Evolutionary conservation across 1,140 invertebrate species (phyloP).

Genomic region (Drosophila littoralis): DNA sequence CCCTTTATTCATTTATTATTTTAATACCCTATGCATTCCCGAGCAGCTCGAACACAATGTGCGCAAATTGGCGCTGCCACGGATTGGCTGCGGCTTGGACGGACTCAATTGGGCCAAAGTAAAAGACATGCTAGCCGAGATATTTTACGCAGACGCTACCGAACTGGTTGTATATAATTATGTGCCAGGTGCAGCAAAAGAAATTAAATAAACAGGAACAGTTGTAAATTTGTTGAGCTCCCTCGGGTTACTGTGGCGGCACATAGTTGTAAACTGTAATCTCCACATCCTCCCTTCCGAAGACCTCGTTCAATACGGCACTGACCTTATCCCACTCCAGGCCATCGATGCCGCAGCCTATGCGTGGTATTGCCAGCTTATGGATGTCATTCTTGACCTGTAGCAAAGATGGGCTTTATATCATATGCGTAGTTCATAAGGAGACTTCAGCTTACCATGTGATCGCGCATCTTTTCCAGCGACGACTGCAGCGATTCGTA

Average conservation of each 20-base stretch:
- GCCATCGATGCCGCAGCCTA: slow-evolving; percentile 88
- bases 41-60: slow-evolving; percentile 81
- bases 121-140: slow-evolving; percentile 84
- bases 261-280: slow-evolving; percentile 86
- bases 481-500: slow-evolving; percentile 84
- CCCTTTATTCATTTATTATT: neutral
- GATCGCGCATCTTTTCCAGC: slow-evolving; percentile 84
- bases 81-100: slow-evolving; percentile 88
- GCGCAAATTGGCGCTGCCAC: slow-evolving; percentile 86
- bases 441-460: slow-evolving; percentile 69
- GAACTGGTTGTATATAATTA: slow-evolving; percentile 85
- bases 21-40: neutral
- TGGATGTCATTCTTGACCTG: slow-evolving; percentile 83
- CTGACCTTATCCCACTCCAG: slow-evolving; percentile 87
- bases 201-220: slow-evolving; percentile 19
- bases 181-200: slow-evolving; percentile 34
- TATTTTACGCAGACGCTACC: slow-evolving; percentile 85
- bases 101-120: slow-evolving; percentile 86
- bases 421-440: neutral
- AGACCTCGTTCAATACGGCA: slow-evolving; percentile 85
- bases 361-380: slow-evolving; percentile 87
- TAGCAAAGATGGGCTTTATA: slow-evolving; percentile 36
- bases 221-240: slow-evolving; percentile 11
- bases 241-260: slow-evolving; percentile 43
- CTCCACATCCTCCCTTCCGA: slow-evolving; percentile 84